Conservation (phyloP, 1,140 invertebrate species). For the Euwallacea fornicatus region DNA sequence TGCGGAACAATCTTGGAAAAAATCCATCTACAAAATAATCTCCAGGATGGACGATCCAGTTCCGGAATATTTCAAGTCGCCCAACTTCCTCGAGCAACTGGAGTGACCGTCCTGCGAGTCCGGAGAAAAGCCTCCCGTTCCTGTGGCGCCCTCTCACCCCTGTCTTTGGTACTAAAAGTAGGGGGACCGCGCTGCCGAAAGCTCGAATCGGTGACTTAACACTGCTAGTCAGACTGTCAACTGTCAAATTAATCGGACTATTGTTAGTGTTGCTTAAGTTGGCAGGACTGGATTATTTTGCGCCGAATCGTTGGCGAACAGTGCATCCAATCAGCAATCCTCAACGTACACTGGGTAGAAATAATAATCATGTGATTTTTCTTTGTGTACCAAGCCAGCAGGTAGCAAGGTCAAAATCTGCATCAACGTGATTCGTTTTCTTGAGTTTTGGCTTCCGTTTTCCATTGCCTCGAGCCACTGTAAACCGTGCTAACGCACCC, state of each 20-base stretch:
- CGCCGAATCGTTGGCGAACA: constrained; percentile 49
- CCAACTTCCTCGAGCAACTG: constrained; percentile 98
- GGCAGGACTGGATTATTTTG: constrained; percentile 45
- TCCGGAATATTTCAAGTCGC: constrained; percentile 99
- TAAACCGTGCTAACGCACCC: constrained; percentile 48
- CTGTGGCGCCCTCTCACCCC: too few relatives aligned
- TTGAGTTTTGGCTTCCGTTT: constrained; percentile 43
- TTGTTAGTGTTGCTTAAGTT: constrained; percentile 52
- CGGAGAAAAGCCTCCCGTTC: constrained; percentile 32
- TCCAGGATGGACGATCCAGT: constrained; percentile 97
- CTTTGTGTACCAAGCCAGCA: constrained; percentile 47
- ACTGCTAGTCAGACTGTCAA: constrained; percentile 46
- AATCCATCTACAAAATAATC: constrained; percentile 99
- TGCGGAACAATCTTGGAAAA: constrained; percentile 99
- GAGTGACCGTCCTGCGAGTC: constrained; percentile 68
- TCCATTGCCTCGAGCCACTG: constrained; percentile 44
- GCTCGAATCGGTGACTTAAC: constrained; percentile 52
- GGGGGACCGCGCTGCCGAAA: constrained; percentile 23
- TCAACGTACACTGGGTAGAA: too few relatives aligned
- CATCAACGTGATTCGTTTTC: constrained; percentile 37
- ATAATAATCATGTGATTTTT: constrained; percentile 5
- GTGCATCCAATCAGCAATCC: constrained; percentile 46
- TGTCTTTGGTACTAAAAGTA: too few relatives aligned
- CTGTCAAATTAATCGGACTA: constrained; percentile 45
- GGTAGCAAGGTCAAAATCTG: constrained; percentile 53